Base-by-base conservation (phyloP, 2,888 invertebrate genomes). In the Atethmia centrago region DNA sequence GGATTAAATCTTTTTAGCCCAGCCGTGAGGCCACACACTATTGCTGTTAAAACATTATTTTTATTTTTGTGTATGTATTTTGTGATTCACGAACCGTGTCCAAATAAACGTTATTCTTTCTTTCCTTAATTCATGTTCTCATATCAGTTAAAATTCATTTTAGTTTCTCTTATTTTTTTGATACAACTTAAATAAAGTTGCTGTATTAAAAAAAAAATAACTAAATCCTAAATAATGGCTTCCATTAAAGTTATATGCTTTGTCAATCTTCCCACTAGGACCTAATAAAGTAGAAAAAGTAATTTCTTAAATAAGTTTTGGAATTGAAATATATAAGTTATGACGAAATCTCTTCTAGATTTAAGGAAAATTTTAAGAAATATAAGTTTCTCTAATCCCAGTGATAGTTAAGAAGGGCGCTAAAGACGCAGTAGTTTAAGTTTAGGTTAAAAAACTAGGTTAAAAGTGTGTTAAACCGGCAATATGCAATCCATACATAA, bases 351-450 rank as follows among this genome's bases (percentile, higher is more conserved):
- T 28, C 42, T 51, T n/a, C 12, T 69, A 66, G 25, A 40, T 16
- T 47, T 59, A 68, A 61, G 31, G 9, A 65, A 51, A 61, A 3
- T 65, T 69, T 47, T 77, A 79, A 74, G 42, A 49, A 47, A 28
- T 4, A 25, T 16, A 51, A 70, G 28, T 71, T 36, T 49, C 47
- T 79, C 61, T 51, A 65, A 74, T 25, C 75, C 77, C 85, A 85
- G 82, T 85, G 82, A 82, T 85, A 82, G 63, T 79, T 83, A 85
- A 76, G 78, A 25, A 14, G 49, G 14, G 28, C 28, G 25, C 28
- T 55, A 53, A 55, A 61, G 56, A 19, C 12, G 40, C 40, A 25
- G 19, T 59, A 16, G 8, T 45, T n/a, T 49, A 10, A 19, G 45
- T 31, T 45, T 28, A 53, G 14, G 14, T 31, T 42, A 49, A 58